phyloP scores from a whole-genome alignment of 1,140 invertebrate genomes.

The Calycopis cecrops region DNA sequence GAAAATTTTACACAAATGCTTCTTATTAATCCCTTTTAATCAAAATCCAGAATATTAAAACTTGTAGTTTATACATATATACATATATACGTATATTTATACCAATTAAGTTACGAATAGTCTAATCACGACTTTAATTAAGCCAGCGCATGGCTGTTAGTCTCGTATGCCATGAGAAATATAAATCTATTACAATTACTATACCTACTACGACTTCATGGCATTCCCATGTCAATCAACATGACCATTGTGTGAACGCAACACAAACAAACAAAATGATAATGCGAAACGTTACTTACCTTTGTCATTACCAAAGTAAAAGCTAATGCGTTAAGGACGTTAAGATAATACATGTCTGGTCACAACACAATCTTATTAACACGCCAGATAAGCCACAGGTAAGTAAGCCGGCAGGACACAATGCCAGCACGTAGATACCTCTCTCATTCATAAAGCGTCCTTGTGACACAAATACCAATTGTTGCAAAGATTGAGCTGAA shows the following conservation, averaged over 20 bases:
- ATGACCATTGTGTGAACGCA: not conserved
- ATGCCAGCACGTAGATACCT: conserved; percentile 19
- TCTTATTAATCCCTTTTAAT: no score
- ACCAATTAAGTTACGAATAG: no score
- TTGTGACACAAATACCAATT: conserved; percentile 26
- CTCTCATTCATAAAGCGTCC: conserved; percentile 26
- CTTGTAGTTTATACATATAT: no score
- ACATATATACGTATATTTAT: no score
- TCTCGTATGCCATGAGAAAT: no score
- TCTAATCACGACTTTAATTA: no score
- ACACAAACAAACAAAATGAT: conserved; percentile 9
- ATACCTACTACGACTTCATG: no score
- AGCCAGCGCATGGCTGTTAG: no score
- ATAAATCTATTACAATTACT: no score
- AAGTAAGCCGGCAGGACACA: conserved; percentile 19
- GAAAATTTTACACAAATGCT: no score
- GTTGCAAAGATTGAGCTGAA: conserved; percentile 51
- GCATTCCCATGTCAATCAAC: not conserved
- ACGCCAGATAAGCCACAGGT: conserved; percentile 25
- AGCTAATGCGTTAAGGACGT: conserved; percentile 10
- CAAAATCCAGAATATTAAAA: no score
- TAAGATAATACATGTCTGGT: conserved; percentile 12
- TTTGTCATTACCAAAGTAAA: conserved; percentile 2
- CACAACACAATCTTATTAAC: conserved; percentile 9
- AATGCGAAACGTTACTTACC: not conserved